These are phyloP conservation scores for Mesorhabditis belari DNA, from an alignment of 2,888 invertebrate species.

Conservation along the genomic window DNA sequence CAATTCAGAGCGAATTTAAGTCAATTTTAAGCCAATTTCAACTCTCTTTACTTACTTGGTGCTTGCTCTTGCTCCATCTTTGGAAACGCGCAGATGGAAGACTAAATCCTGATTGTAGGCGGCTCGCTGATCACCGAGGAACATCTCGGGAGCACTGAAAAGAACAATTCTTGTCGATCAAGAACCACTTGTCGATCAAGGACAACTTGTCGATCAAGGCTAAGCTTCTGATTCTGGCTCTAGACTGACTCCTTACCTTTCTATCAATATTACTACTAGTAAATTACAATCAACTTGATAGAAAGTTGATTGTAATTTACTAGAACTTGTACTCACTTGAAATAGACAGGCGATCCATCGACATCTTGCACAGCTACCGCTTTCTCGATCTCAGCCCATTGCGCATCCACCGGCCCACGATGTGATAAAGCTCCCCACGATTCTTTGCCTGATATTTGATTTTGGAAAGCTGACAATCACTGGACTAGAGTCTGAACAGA, in stretches of 20 bases:
- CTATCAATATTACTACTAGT: slow-evolving; percentile 35
- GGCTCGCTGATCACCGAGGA: slow-evolving; percentile 71
- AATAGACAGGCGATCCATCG: slow-evolving; percentile 22
- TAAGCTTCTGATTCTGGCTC: no score
- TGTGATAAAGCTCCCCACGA: slow-evolving; percentile 38
- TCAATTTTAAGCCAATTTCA: not conserved
- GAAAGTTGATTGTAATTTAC: no score
- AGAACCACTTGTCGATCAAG: no score
- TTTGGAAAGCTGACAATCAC: no score
- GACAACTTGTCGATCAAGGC: no score
- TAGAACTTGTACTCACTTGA: no score
- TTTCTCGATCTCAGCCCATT: slow-evolving; percentile 45
- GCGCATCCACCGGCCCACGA: slow-evolving; percentile 37
- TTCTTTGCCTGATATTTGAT: slow-evolving; percentile 29
- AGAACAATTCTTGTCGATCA: no score
- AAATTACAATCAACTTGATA: not conserved
- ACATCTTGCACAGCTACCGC: slow-evolving; percentile 38
- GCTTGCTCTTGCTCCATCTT: slow-evolving; percentile 60
- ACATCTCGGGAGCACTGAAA: slow-evolving; percentile 74
- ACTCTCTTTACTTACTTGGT: slow-evolving; percentile 13
- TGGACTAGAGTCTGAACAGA: no score
- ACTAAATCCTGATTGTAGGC: slow-evolving; percentile 87
- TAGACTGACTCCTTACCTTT: not conserved
- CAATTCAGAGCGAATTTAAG: not conserved
- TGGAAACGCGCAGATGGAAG: slow-evolving; percentile 80